These are phyloP conservation scores for Tor tambroides DNA, from an alignment of 2,113 vertebrate species.

Conservation along the genomic window DNA sequence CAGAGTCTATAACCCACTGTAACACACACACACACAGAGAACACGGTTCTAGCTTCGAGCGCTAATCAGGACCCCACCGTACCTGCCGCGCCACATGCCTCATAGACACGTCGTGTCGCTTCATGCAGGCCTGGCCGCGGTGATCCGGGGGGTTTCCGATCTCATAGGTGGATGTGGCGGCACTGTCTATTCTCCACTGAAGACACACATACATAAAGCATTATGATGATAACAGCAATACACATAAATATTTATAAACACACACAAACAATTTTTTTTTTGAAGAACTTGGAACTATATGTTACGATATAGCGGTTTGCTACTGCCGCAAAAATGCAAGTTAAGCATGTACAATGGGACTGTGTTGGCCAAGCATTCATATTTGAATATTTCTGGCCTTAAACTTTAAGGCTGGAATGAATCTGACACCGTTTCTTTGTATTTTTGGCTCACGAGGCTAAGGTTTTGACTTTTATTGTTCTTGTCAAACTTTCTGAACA, in stretches of 20 bases:
- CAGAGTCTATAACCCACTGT: constrained; percentile 98
- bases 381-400: neutral
- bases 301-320: neutral
- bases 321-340: neutral
- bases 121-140: constrained; percentile 94
- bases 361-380: neutral
- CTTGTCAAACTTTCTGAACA: neutral
- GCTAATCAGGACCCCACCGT: constrained; percentile 68
- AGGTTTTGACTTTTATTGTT: neutral
- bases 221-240: neutral
- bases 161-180: constrained; percentile 94
- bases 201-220: constrained; percentile 40
- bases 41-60: constrained; percentile 75
- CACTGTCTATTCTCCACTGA: constrained; percentile 99
- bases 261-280: neutral
- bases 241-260: neutral
- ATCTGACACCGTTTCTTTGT: neutral
- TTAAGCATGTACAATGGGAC: neutral
- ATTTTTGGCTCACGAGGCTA: neutral
- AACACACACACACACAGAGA: constrained; percentile 83
- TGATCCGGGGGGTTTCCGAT: constrained; percentile 93
- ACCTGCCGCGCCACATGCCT: constrained; percentile 94
- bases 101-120: constrained; percentile 87
- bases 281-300: neutral
- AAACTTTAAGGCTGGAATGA: neutral